Evolutionary conservation across 2,113 vertebrate genomes (phyloP), one percentile per base, ranked within the genome.

Genomic region (Hystrix brachyura): DNA sequence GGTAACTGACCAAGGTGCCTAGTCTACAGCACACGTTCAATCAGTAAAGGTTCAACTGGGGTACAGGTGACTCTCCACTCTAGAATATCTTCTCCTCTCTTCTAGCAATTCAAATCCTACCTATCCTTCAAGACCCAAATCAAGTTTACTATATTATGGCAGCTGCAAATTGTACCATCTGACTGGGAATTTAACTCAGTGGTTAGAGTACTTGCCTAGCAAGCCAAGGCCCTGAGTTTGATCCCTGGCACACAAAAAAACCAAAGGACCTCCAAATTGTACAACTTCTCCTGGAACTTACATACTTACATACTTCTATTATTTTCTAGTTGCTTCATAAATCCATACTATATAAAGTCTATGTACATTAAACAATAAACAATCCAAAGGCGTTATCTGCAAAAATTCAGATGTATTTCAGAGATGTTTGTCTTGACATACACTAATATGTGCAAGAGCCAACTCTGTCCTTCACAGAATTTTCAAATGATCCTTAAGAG

Each of bases 331-430:
- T 90, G 34, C 53, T 78, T 71, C 23, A 80, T 43, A 71, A 53
- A 64, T 55, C 76, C 74, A 7, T 53, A 72, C 10, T 7, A 53
- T 32, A 8, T 13, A 83, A 15, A 27, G 65, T 43, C 51, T 69
- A 38, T 10, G 53, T 15, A 60, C 38, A 87, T 46, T 32, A 79
- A 38, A 38, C 38, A 38, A 38, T 34, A 80, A 71, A 69, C 25
- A 38, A 69, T 29, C 78, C 67, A 43, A 72, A 72, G 19, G 69
- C 7, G 2, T 38, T 34, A 72, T 21, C n/a, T 81, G 34, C 9
- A 59, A 55, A 81, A 93, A 51, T 84, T 71, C 51, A 95, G 92
- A 67, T 81, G 55, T 38, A 83, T 76, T 51, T 83, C 67, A 69
- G 51, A 83, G 25, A 83, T 51, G 67, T 79, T 21, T 79, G 53